Base-by-base conservation (phyloP, 2,888 invertebrate genomes). In the Subacronicta megacephala region DNA sequence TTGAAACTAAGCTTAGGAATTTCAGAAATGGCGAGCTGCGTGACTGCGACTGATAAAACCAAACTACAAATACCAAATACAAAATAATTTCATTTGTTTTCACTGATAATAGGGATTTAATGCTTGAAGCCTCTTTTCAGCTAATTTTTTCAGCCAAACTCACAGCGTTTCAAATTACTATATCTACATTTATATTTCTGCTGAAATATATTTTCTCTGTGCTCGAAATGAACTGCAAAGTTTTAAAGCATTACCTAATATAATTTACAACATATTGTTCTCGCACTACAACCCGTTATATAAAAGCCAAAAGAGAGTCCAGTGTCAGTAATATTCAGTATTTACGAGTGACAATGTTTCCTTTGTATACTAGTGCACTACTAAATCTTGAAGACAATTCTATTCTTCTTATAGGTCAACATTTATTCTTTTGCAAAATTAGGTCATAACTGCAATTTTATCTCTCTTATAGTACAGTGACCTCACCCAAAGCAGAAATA, bases 371-470 rank as follows among this genome's bases (percentile, higher is more conserved):
- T 41, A 5, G 17, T 42, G 26, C 41, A 10, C 10, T 36, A 50
- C 9, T 68, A 51, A 61, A 68, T 68, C 69, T 18, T 31, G 12
- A 44, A 44, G 29, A 10, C 35, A 40, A 31, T 62, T 43, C 49
- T 35, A 60, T 43, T 9, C 29, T n/a, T 3, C 9, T 29, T 18
- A 12, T 18, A 37, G 17, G n/a, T 23, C 31, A 16, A 38, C 13
- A 17, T 7, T 16, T 20, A 6, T 38, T 56, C 1, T 17, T 17
- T 36, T 17, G n/a, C 36, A 7, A 35, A 66, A 59, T 45, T 36
- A 37, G 36, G 46, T 37, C 41, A 46, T 9, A 15, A 41, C 15
- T 41, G 15, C 13, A 23, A 18, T 38, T 38, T 37, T 12, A 26
- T 26, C 3, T 26, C 26, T 26, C 10, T 26, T 12, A 10, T 29